Evolutionary conservation across 2,888 invertebrate species (phyloP).

Genomic region (Thecocarcelia acutangulata): DNA sequence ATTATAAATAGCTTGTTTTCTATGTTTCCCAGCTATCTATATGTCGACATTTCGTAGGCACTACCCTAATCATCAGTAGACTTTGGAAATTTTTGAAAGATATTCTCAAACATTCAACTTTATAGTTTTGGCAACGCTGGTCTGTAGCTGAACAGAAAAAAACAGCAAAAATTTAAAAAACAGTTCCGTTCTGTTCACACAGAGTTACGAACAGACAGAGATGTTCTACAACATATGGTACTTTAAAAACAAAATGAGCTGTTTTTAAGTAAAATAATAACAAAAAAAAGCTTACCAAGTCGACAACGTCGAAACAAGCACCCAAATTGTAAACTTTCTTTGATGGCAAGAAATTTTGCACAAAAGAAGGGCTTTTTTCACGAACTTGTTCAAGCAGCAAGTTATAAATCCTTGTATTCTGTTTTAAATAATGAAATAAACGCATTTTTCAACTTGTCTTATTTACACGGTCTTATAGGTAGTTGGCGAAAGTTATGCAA

Average conservation of each 20-base stretch:
- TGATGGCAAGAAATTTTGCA: slow-evolving; percentile 49
- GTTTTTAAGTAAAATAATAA: background rate
- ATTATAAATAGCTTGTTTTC: too few species aligned
- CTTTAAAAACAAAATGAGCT: too few species aligned
- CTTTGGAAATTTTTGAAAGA: too few species aligned
- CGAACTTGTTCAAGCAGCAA: slow-evolving; percentile 52
- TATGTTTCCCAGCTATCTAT: too few species aligned
- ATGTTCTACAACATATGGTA: slow-evolving; percentile 23
- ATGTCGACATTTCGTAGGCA: too few species aligned
- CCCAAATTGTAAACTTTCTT: slow-evolving; percentile 74
- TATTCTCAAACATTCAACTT: too few species aligned
- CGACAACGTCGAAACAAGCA: slow-evolving; percentile 67
- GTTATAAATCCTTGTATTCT: slow-evolving; percentile 50
- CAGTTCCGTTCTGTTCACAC: too few species aligned
- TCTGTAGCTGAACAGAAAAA: too few species aligned
- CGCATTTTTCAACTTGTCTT: slow-evolving; percentile 39
- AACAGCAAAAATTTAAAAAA: too few species aligned
- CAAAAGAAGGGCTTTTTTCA: slow-evolving; percentile 38
- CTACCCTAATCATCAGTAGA: too few species aligned
- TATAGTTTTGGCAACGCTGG: too few species aligned
- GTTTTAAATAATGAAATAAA: slow-evolving; percentile 47
- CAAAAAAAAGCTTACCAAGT: slow-evolving; percentile 68
- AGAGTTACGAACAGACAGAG: slow-evolving; percentile 23
- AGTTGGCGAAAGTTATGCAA: slow-evolving; percentile 37
- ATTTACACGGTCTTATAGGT: slow-evolving; percentile 6